These are phyloP conservation scores for Prosapia bicincta DNA, from an alignment of 2,888 invertebrate genomes.

Conservation along the genomic window DNA sequence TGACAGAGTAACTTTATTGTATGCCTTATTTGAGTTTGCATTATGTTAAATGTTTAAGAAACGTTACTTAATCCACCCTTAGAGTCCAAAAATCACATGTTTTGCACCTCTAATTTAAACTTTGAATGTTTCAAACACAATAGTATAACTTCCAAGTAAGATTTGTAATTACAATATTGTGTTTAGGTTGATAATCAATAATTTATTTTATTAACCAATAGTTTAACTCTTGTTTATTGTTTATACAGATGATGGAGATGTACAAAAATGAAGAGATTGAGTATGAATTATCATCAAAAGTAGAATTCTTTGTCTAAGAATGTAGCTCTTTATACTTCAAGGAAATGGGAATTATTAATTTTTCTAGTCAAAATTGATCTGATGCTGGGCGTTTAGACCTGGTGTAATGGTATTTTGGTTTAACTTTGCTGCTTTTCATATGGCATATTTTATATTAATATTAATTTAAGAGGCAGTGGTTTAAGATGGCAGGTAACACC, in stretches of 20 bases:
- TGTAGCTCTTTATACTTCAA: not conserved
- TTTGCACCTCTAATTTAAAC: no score
- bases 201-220: no score
- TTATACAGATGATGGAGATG: slow-evolving; percentile 77
- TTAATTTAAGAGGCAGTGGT: not conserved
- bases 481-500: not conserved
- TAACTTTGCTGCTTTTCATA: not conserved
- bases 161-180: no score
- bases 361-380: not conserved
- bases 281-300: slow-evolving; percentile 82
- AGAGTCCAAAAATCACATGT: no score
- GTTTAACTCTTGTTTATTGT: no score
- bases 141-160: no score
- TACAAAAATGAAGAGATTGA: slow-evolving; percentile 92
- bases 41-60: no score
- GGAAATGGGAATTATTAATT: not conserved
- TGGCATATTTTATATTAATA: not conserved
- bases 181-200: no score
- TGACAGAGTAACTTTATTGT: no score
- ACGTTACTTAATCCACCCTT: no score
- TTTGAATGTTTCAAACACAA: no score
- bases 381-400: not conserved
- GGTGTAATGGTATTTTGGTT: not conserved
- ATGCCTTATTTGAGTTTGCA: no score
- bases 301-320: slow-evolving; percentile 82